Evolutionary conservation across 2,797 vertebrate species (phyloP).

Genomic region (Antrozous pallidus): DNA sequence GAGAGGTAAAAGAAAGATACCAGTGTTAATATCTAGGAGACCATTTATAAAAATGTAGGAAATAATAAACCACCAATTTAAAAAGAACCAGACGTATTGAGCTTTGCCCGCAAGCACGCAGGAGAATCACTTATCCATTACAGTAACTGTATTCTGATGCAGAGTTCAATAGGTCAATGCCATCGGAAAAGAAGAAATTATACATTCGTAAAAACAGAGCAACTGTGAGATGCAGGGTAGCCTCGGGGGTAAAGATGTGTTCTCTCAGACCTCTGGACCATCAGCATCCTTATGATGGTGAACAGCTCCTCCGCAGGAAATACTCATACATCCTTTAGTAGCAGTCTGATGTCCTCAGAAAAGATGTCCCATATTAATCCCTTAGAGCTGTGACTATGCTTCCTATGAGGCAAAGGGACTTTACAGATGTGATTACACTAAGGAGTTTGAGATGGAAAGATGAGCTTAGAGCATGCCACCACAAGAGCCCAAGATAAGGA

Average conservation of each 20-base stretch:
- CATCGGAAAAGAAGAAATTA: background rate
- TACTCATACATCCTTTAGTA: background rate
- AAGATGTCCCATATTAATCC: background rate
- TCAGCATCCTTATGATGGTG: background rate
- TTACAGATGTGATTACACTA: background rate
- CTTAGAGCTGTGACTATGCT: background rate
- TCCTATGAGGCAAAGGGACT: background rate
- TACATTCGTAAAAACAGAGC: background rate
- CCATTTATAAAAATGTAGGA: background rate
- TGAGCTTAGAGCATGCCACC: background rate
- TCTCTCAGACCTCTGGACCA: background rate
- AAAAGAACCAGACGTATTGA: background rate
- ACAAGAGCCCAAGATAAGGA: background rate
- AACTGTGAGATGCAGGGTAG: background rate
- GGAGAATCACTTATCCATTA: background rate
- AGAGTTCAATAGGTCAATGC: background rate
- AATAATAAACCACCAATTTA: background rate
- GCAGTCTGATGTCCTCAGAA: background rate
- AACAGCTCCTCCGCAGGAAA: background rate
- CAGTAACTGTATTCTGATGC: background rate
- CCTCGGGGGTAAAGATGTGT: background rate
- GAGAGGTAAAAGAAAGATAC: background rate
- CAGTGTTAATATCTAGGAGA: background rate
- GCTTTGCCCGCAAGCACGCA: background rate
- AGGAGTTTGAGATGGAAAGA: background rate